Evolutionary conservation across 2,888 invertebrate genomes (phyloP).

Genomic region (Eupithecia exiguata): DNA sequence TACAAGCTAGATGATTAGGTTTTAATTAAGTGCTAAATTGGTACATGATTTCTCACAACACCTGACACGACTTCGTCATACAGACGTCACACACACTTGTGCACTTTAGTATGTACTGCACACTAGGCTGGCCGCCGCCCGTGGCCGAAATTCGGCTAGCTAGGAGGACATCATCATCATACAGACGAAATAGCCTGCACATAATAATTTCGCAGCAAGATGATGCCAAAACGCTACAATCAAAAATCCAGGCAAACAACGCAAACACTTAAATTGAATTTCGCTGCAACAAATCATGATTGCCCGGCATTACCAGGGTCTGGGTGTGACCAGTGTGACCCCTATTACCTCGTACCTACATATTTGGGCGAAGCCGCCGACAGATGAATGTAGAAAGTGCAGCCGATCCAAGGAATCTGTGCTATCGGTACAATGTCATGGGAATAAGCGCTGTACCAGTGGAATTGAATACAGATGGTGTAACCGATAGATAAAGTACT

Average conservation of each 20-base stretch:
- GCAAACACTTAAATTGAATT: slow-evolving; percentile 12
- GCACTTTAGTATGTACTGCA: too few species aligned
- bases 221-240: background rate
- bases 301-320: slow-evolving; percentile 12
- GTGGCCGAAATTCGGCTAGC: too few species aligned
- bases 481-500: slow-evolving; percentile 2
- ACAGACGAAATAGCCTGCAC: background rate
- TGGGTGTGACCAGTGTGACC: slow-evolving; percentile 17
- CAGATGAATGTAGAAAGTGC: slow-evolving; percentile 42
- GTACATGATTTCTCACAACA: background rate
- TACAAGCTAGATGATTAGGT: background rate
- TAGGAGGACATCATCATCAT: background rate
- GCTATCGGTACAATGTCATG: slow-evolving; percentile 43
- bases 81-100: too few species aligned
- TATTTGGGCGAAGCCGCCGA: slow-evolving; percentile 15
- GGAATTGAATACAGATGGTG: slow-evolving; percentile 25
- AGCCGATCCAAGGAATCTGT: slow-evolving; percentile 35
- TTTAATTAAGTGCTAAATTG: background rate
- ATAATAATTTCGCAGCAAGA: background rate
- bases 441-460: slow-evolving; percentile 32
- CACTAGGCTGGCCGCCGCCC: too few species aligned
- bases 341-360: slow-evolving; percentile 20
- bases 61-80: background rate
- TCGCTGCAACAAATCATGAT: slow-evolving; percentile 21
- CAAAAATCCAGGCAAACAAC: background rate